phyloP scores from a whole-genome alignment of 1,140 invertebrate genomes.

The Euschistus heros region DNA sequence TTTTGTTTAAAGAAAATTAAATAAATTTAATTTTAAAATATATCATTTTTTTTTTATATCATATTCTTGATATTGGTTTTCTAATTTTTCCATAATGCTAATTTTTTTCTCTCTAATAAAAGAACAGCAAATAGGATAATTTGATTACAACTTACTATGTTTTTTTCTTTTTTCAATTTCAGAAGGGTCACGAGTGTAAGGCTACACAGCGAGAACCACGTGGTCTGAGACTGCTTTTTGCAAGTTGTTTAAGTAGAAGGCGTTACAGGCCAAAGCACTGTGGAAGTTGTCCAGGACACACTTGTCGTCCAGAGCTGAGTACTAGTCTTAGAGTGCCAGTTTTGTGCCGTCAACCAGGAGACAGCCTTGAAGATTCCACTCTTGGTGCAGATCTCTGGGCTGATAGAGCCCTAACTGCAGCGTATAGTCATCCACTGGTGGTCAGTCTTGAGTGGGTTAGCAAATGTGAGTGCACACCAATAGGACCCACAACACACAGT shows the following conservation, averaged over 20 bases:
- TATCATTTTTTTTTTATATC: no score
- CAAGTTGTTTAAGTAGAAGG: constrained; percentile 49
- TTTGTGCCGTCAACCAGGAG: constrained; percentile 27
- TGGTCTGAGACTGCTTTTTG: constrained; percentile 44
- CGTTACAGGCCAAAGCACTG: constrained; percentile 51
- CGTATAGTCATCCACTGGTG: constrained; percentile 18
- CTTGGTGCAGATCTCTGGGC: constrained; percentile 26
- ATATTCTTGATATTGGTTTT: no score
- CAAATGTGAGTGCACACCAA: constrained; percentile 27
- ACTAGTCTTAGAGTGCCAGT: constrained; percentile 39
- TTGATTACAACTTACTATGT: no score
- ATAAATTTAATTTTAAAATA: no score
- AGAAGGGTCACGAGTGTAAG: constrained; percentile 54
- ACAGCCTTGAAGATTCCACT: constrained; percentile 26
- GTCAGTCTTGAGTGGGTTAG: constrained; percentile 28
- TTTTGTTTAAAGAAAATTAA: no score
- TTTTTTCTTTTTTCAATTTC: constrained; percentile 32
- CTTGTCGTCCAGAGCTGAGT: constrained; percentile 46
- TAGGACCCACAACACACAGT: constrained; percentile 6
- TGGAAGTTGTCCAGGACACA: constrained; percentile 42
- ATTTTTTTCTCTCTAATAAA: no score
- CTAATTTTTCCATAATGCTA: no score
- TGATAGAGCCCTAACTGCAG: constrained; percentile 14
- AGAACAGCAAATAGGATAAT: no score
- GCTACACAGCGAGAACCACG: constrained; percentile 44